A percentile compares a stretch with the other conserved stretches of the same genome.
These are phyloP conservation scores for Podabrus alpinus DNA, from an alignment of 2,888 invertebrate genomes.

Conservation along the genomic window DNA sequence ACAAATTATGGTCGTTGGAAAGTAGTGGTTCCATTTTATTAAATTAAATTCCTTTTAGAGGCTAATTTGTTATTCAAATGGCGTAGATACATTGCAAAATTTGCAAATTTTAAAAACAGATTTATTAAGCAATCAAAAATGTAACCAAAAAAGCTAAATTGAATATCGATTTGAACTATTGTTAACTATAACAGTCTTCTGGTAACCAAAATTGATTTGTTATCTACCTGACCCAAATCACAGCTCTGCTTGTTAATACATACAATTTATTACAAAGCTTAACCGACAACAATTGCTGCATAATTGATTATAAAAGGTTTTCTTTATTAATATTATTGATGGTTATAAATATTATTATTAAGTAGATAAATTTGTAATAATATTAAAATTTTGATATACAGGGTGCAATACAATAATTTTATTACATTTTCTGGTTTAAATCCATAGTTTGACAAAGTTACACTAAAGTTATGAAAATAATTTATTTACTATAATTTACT, in stretches of 20 bases:
- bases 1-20: not conserved
- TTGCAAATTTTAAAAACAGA: not conserved
- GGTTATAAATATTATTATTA: not conserved
- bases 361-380: not conserved
- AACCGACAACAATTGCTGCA: not conserved
- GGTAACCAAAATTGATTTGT: constrained; percentile 3
- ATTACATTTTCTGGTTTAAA: too few relatives aligned
- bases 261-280: not conserved
- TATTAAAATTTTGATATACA: too few relatives aligned
- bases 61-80: not conserved
- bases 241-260: not conserved
- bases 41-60: not conserved
- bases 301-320: not conserved
- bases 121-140: constrained; percentile 3
- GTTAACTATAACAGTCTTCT: not conserved
- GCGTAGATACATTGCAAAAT: not conserved
- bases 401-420: too few relatives aligned
- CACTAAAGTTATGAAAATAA: too few relatives aligned
- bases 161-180: constrained; percentile 2
- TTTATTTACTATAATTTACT: too few relatives aligned
- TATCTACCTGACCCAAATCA: not conserved
- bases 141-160: not conserved
- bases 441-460: too few relatives aligned
- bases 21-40: not conserved
- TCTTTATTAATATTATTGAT: not conserved